These are phyloP conservation scores for Thrips palmi DNA, from an alignment of 1,140 invertebrate genomes.

Conservation along the genomic window DNA sequence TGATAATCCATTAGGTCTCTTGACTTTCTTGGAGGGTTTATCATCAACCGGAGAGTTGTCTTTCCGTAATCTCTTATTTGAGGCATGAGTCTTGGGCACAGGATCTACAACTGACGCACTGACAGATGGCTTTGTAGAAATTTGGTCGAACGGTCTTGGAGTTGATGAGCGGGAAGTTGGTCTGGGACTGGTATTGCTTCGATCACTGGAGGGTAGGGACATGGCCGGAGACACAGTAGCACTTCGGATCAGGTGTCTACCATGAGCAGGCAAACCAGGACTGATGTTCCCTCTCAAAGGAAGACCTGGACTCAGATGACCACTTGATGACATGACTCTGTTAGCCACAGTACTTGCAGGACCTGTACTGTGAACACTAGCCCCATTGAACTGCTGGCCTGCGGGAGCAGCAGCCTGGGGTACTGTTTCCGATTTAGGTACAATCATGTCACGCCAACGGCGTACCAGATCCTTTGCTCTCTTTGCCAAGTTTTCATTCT, in stretches of 20 bases:
- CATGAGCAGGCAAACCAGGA: too few relatives aligned
- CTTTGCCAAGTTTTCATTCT: constrained; percentile 61
- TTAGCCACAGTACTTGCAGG: constrained; percentile 12
- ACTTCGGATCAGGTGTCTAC: too few relatives aligned
- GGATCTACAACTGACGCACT: constrained; percentile 20
- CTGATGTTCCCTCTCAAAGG: too few relatives aligned
- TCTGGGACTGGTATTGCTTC: constrained; percentile 14
- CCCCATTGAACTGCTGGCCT: constrained; percentile 14
- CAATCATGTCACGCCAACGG: constrained; percentile 69
- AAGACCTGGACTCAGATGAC: too few relatives aligned
- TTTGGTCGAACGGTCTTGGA: too few relatives aligned
- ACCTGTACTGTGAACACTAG: constrained; percentile 6
- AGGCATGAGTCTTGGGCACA: constrained; percentile 37
- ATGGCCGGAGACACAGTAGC: constrained; percentile 16
- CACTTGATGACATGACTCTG: too few relatives aligned
- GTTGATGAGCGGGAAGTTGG: too few relatives aligned
- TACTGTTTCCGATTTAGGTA: constrained; percentile 32
- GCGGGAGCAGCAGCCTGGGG: constrained; percentile 19
- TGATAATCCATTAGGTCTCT: too few relatives aligned
- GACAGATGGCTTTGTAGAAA: too few relatives aligned
- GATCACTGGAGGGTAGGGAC: constrained; percentile 13
- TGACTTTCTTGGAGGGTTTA: too few relatives aligned
- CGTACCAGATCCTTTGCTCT: constrained; percentile 79
- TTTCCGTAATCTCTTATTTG: constrained; percentile 40
- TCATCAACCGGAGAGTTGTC: constrained; percentile 19